Evolutionary conservation across 2,888 invertebrate species (phyloP).

Genomic region (Spatulosminthurus flaviceps): DNA sequence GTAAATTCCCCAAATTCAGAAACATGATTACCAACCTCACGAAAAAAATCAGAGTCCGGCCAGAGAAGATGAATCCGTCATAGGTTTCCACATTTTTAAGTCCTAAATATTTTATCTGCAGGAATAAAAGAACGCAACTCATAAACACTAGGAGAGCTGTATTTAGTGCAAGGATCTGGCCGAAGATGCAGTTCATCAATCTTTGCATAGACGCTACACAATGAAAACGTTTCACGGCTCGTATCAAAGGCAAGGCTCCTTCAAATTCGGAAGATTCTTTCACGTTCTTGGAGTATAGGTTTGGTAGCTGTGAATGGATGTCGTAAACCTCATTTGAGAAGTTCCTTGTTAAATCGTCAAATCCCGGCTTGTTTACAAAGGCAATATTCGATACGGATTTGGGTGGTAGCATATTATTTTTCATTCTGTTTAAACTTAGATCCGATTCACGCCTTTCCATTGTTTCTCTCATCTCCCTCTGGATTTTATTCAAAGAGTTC

Average conservation of each 20-base stretch:
- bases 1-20: slow-evolving; percentile 57
- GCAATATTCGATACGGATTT: background rate
- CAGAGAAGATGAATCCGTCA: slow-evolving; percentile 50
- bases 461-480: slow-evolving; percentile 50
- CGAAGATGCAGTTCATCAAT: slow-evolving; percentile 60
- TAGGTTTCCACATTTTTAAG: slow-evolving; percentile 47
- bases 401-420: background rate
- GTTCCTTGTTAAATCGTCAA: background rate
- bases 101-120: slow-evolving; percentile 57
- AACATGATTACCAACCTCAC: slow-evolving; percentile 56
- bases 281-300: background rate
- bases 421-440: slow-evolving; percentile 1
- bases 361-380: background rate
- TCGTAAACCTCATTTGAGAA: background rate
- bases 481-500: slow-evolving; percentile 51
- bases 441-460: slow-evolving; percentile 43
- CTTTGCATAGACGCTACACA: slow-evolving; percentile 58
- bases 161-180: slow-evolving; percentile 57
- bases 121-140: slow-evolving; percentile 54
- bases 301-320: background rate
- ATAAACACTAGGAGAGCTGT: slow-evolving; percentile 57
- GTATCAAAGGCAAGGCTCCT: slow-evolving; percentile 49
- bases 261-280: background rate
- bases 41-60: slow-evolving; percentile 45
- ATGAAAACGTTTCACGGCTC: slow-evolving; percentile 56